phyloP scores from a whole-genome alignment of 1,140 invertebrate species.

The Microplitis demolitor region DNA sequence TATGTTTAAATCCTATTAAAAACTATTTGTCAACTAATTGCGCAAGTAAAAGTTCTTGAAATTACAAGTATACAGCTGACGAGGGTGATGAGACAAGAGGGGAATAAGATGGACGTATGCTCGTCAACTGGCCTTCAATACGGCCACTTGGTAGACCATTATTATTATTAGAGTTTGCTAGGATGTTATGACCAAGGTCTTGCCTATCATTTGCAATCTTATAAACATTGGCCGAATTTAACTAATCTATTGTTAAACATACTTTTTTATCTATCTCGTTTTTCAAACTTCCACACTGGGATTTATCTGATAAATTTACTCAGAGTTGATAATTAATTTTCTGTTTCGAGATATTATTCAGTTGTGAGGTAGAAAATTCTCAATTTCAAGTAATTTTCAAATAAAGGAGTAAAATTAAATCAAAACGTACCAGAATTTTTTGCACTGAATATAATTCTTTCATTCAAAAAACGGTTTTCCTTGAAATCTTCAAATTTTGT shows the following conservation, averaged over 20 bases:
- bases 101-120: slow-evolving; percentile 8
- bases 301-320: too few relatives aligned
- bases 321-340: too few relatives aligned
- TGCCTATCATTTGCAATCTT: slow-evolving; percentile 28
- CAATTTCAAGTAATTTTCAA: too few relatives aligned
- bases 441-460: too few relatives aligned
- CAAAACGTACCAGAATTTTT: too few relatives aligned
- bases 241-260: neutral
- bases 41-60: slow-evolving; percentile 16
- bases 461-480: too few relatives aligned
- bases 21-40: slow-evolving; percentile 34
- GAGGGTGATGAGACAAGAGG: neutral
- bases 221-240: neutral
- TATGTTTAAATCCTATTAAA: slow-evolving; percentile 26
- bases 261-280: neutral
- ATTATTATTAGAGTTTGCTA: slow-evolving; percentile 30
- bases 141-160: slow-evolving; percentile 25
- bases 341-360: too few relatives aligned
- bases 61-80: neutral
- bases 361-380: too few relatives aligned
- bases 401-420: too few relatives aligned
- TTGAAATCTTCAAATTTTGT: too few relatives aligned
- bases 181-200: slow-evolving; percentile 30
- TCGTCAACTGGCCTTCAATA: slow-evolving; percentile 16
- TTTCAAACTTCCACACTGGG: too few relatives aligned